A percentile compares a stretch with the other conserved stretches of the same genome.
Conservation (phyloP, 1,140 invertebrate genomes). For the Drosophila athabasca region DNA sequence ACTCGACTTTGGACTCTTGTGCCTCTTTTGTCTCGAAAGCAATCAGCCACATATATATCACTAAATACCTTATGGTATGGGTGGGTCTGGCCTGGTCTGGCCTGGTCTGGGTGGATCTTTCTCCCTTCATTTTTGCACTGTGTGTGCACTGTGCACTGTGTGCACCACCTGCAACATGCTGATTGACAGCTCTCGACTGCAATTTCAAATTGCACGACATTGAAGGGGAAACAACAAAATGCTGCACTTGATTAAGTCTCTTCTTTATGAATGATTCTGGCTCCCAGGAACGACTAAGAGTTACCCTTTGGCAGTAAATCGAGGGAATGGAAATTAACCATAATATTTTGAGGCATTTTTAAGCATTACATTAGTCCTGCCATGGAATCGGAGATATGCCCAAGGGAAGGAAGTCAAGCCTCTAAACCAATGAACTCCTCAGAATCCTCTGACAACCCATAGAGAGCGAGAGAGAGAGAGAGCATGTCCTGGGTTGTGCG, state of each 20-base stretch:
- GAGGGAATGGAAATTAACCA: too few relatives aligned
- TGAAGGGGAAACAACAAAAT: constrained; percentile 33
- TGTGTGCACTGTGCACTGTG: constrained; percentile 14
- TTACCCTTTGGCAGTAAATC: background rate
- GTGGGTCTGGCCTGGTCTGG: too few relatives aligned
- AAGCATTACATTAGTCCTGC: too few relatives aligned
- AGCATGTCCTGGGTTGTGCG: too few relatives aligned
- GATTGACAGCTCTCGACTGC: constrained; percentile 57
- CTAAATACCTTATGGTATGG: constrained; percentile 27
- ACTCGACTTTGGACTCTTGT: constrained; percentile 42
- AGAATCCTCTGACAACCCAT: background rate
- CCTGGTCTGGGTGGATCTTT: constrained; percentile 21
- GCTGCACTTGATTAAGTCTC: constrained; percentile 54
- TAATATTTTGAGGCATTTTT: too few relatives aligned
- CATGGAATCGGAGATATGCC: too few relatives aligned
- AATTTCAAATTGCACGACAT: constrained; percentile 39
- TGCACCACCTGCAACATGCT: constrained; percentile 54
- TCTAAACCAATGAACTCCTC: constrained; percentile 22
- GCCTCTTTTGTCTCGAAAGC: constrained; percentile 59
- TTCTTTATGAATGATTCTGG: background rate
- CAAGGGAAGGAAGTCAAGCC: too few relatives aligned
- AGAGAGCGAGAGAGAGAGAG: background rate
- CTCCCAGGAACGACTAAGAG: background rate
- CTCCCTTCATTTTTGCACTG: constrained; percentile 8
- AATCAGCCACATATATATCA: constrained; percentile 51